Evolutionary conservation across 2,888 invertebrate species (phyloP).

Genomic region (Sussaba pulchella): DNA sequence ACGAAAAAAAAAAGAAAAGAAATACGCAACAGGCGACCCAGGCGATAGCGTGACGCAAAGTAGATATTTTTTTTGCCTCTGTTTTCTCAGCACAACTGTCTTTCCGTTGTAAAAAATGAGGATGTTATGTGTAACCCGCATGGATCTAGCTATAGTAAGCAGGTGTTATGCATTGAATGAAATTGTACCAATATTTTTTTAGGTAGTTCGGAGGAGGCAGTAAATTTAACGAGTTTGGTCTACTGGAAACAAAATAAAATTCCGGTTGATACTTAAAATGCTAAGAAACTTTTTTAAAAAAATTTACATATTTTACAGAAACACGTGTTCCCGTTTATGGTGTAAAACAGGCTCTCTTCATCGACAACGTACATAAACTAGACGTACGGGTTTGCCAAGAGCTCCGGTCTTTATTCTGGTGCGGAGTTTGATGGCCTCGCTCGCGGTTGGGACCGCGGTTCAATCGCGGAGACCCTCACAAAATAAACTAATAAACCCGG

Average conservation of each 20-base stretch:
- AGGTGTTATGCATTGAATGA: neutral
- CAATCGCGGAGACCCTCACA: slow-evolving; percentile 69
- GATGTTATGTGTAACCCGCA: neutral
- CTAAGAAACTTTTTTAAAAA: neutral
- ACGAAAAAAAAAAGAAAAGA: too few species aligned
- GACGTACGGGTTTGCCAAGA: slow-evolving; percentile 48
- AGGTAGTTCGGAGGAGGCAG: too few species aligned
- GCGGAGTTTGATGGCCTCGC: slow-evolving; percentile 55
- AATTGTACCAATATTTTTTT: neutral
- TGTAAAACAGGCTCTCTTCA: neutral
- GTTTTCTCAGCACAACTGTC: neutral
- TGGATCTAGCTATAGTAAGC: neutral
- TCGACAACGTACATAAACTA: slow-evolving; percentile 26
- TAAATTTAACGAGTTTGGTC: too few species aligned
- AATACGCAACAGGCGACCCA: neutral
- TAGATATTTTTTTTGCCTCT: neutral
- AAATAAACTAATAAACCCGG: slow-evolving; percentile 79
- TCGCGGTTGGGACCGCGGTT: slow-evolving; percentile 55
- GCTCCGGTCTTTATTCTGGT: slow-evolving; percentile 47
- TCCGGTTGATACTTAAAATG: neutral
- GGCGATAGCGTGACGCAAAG: neutral
- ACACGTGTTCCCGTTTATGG: slow-evolving; percentile 17
- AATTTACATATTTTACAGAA: slow-evolving; percentile 9
- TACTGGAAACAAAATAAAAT: too few species aligned
- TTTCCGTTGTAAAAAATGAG: neutral